Base-by-base conservation (phyloP, 2,113 vertebrate genomes). In the Steatornis caripensis region DNA sequence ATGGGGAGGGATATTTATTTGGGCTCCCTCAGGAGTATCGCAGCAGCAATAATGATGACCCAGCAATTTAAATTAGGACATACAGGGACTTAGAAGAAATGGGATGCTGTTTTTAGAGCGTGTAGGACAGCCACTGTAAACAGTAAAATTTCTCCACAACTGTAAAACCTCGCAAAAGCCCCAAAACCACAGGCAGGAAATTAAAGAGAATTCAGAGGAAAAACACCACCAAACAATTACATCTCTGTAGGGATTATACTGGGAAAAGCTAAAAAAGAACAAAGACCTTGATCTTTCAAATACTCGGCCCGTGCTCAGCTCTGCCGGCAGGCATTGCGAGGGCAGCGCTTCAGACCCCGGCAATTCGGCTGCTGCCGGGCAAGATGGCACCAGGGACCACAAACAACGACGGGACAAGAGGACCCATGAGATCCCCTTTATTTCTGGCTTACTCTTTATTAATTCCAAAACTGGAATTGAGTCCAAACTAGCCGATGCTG, bases 151-250 rank as follows among this genome's bases (percentile, higher is more conserved):
- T 91, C 95, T 92, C 84, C 65, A 71, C 57, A 55, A 43, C 43
- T 41, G 57, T 68, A 87, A 95, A 92, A 87, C 69, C 72, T 93
- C 83, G 45, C 90, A 79, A 94, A 89, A 45, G 45, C 94, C 80
- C 72, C 80, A 32, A 95, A 93, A 90, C 90, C 95, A 78, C 94
- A 82, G 74, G 94, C 95, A 96, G 95, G 94, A 97, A 97, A 97
- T 93, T 64, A 82, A 90, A 95, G 84, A 84, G 88, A 93, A 96
- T 84, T 75, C 80, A 72, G 86, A 92, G 90, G 57, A 36, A 93
- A 96, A 96, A 75, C 94, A 97, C 18, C 32, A 54, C 86, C 4
- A 6, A 96, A 90, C 0, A 2, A 80, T 95, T 94, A 85, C 64
- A 90, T 93, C 54, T 62, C 96, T 96, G 61, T 79, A 95, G 91